These are phyloP conservation scores for Typhlomys cinereus DNA, from an alignment of 2,113 vertebrate species.

Conservation along the genomic window DNA sequence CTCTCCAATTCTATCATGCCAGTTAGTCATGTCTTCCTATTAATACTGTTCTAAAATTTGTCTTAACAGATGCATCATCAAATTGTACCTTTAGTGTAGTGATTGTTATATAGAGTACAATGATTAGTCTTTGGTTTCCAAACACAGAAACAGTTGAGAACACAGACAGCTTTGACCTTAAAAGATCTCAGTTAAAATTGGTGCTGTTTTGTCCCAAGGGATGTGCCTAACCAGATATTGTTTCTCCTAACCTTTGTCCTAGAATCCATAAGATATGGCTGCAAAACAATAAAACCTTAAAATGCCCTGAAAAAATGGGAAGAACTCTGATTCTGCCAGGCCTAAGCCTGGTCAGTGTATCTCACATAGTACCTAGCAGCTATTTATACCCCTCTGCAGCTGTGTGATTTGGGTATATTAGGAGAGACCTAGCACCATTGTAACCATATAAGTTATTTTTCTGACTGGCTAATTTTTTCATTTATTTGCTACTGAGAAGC, in stretches of 20 bases:
- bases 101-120: not conserved
- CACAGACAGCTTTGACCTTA: not conserved
- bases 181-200: conserved; percentile 9
- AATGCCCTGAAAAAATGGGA: not conserved
- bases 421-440: not conserved
- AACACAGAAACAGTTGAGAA: not conserved
- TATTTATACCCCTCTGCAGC: not conserved
- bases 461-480: not conserved
- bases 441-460: not conserved
- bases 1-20: conserved; percentile 37
- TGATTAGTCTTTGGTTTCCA: conserved; percentile 42
- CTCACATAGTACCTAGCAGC: not conserved
- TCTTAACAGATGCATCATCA: conserved; percentile 61
- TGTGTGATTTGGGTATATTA: not conserved
- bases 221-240: not conserved
- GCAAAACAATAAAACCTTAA: not conserved
- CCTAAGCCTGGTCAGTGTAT: not conserved
- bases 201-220: not conserved
- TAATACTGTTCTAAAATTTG: conserved; percentile 52
- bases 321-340: not conserved
- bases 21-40: conserved; percentile 28
- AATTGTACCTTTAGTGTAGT: conserved; percentile 51
- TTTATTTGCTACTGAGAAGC: not conserved
- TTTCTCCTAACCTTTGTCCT: not conserved
- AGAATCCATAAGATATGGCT: not conserved